Conservation (phyloP, 2,797 vertebrate genomes). For the Taenioides sp. region DNA sequence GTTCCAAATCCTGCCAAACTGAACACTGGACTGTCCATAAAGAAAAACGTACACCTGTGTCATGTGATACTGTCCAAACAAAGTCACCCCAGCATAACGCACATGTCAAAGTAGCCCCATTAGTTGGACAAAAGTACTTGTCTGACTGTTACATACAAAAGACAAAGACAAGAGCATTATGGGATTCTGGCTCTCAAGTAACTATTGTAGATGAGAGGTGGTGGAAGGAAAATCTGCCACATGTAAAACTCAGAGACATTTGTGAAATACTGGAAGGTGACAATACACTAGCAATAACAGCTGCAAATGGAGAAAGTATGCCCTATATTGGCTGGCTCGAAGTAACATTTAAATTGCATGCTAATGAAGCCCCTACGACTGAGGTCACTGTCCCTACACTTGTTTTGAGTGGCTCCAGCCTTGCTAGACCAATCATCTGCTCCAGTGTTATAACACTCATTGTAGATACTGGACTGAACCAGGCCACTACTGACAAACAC, state of each 20-base stretch:
- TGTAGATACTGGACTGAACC: no score
- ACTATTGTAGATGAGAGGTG: no score
- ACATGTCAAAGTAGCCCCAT: not conserved
- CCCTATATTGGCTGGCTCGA: not conserved
- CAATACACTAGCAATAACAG: not conserved
- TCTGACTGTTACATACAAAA: slow-evolving; percentile 12
- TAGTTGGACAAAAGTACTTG: slow-evolving; percentile 29
- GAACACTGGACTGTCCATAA: slow-evolving; percentile 4
- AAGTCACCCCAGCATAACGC: not conserved
- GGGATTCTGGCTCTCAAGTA: no score
- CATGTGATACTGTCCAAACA: not conserved
- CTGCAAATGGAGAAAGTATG: no score
- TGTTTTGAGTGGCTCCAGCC: no score
- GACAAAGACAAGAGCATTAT: not conserved
- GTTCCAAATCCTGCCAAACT: slow-evolving; percentile 10
- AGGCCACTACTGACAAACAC: slow-evolving; percentile 27
- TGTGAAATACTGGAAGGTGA: slow-evolving; percentile 23
- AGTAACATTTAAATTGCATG: not conserved
- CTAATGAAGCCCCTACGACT: not conserved
- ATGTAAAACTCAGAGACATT: slow-evolving; percentile 17
- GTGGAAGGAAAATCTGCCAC: no score
- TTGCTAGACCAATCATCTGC: no score
- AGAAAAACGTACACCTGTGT: not conserved
- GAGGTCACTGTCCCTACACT: not conserved
- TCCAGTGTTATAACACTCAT: no score